Evolutionary conservation across 2,113 vertebrate genomes (phyloP), one percentile per base, ranked within the genome.

Genomic region (Oreotrochilus melanogaster): DNA sequence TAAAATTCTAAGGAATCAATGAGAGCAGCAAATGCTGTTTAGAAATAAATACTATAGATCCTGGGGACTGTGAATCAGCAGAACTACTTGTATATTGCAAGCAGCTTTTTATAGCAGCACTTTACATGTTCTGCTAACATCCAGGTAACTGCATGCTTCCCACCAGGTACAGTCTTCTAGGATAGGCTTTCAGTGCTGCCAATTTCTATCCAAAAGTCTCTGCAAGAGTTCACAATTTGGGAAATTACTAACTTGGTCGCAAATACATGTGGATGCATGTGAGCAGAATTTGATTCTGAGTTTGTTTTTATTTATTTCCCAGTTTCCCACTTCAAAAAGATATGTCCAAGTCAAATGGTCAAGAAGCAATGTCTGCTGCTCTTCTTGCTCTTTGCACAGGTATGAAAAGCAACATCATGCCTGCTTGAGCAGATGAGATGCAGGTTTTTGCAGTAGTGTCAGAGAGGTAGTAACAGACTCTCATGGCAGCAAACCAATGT

Each of bases 61-160:
- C 76, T 50, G 43, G 28, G 69, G 83, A 74, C 11, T 92, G 54
- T 48, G 1, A 30, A 94, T 84, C 28, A 74, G 39, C 27, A 83
- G 72, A 88, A 80, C 27, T 22, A 9, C 64, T 10, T 71, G 69
- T 67, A 60, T 47, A 13, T 5, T 60, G 72, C 64, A 84, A 78
- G 69, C 43, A 91, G 80, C 31, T 92, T 95, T 88, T 86, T 33
- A 39, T 92, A 70, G 61, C 69, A 89, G 65, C 48, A 25, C 76
- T 89, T 51, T 39, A 73, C 31, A 9, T 69, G 84, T 39, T 81
- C 56, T 78, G 54, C 88, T 73, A 71, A 76, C 50, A 61, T 8
- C 10, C 85, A 61, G 78, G 66, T 85, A 76, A 96, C 92, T 66
- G 37, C 65, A 35, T 13, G 11, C 54, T 80, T 74, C 72, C 67